Evolutionary conservation across 2,797 vertebrate genomes (phyloP).

Genomic region (Anguilla obscura): DNA sequence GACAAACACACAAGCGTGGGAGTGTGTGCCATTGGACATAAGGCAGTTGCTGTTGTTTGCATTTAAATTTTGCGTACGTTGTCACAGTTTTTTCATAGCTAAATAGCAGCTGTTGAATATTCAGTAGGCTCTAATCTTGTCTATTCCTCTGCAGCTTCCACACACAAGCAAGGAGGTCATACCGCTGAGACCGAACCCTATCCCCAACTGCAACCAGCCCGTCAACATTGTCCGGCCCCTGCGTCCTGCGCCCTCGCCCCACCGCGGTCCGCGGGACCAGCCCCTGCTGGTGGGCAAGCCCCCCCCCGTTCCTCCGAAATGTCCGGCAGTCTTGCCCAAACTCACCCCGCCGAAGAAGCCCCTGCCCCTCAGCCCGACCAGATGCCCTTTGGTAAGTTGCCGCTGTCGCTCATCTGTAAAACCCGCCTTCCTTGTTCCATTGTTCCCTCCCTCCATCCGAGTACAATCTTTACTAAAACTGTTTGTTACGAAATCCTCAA

Average conservation of each 20-base stretch:
- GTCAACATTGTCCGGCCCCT: slow-evolving; percentile 80
- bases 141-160: slow-evolving; percentile 53
- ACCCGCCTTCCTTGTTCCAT: neutral
- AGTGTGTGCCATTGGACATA: neutral
- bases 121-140: neutral
- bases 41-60: neutral
- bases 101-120: neutral
- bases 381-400: slow-evolving; percentile 73
- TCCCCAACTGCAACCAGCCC: slow-evolving; percentile 67
- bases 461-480: neutral
- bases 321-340: slow-evolving; percentile 55
- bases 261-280: slow-evolving; percentile 55
- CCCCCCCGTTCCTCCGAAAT: slow-evolving; percentile 54
- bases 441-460: neutral
- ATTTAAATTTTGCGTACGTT: neutral
- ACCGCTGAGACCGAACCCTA: slow-evolving; percentile 58
- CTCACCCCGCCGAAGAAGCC: slow-evolving; percentile 80
- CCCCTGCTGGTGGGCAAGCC: slow-evolving; percentile 67
- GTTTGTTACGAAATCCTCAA: neutral
- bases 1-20: neutral
- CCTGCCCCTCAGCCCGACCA: slow-evolving; percentile 76
- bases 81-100: neutral
- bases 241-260: slow-evolving; percentile 57
- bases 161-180: slow-evolving; percentile 70
- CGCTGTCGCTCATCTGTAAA: neutral